Evolutionary conservation across 1,140 invertebrate genomes (phyloP).

Genomic region (Drosophila asahinai): DNA sequence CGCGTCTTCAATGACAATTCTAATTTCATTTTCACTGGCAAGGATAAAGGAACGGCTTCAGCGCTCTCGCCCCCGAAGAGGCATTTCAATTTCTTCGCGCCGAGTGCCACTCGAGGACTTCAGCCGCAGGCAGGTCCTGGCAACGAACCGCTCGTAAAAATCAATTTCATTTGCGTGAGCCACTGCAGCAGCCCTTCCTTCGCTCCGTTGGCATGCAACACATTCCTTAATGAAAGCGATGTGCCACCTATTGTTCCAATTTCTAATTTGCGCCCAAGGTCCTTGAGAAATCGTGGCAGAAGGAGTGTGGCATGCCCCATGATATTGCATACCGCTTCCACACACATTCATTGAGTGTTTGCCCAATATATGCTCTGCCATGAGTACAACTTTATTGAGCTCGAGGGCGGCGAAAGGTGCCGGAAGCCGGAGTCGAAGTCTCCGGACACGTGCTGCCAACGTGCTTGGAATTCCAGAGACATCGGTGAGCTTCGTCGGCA

Average conservation of each 20-base stretch:
- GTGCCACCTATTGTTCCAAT: constrained; percentile 78
- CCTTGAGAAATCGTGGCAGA: constrained; percentile 67
- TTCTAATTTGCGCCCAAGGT: constrained; percentile 76
- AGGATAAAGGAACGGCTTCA: constrained; percentile 48
- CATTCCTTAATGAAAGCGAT: constrained; percentile 76
- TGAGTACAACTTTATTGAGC: constrained; percentile 55
- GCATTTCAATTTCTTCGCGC: constrained; percentile 80
- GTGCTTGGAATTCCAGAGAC: constrained; percentile 75
- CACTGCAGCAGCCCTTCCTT: constrained; percentile 63
- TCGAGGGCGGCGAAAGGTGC: constrained; percentile 32
- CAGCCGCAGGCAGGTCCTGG: constrained; percentile 67
- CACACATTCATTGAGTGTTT: constrained; percentile 33
- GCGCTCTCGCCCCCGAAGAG: constrained; percentile 23
- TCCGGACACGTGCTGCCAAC: constrained; percentile 76
- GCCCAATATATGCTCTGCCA: constrained; percentile 47
- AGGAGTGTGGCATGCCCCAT: constrained; percentile 40
- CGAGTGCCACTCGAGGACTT: constrained; percentile 66
- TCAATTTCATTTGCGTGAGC: constrained; percentile 71
- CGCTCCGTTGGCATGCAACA: constrained; percentile 70
- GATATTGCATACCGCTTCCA: constrained; percentile 69
- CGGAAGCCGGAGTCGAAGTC: constrained; percentile 48
- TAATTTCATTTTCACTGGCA: constrained; percentile 78
- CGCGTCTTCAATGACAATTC: constrained; percentile 70
- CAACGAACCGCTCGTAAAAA: constrained; percentile 68
- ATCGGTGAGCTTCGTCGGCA: constrained; percentile 59